These are phyloP conservation scores for Oligia fasciuncula DNA, from an alignment of 2,888 invertebrate genomes.

Conservation along the genomic window DNA sequence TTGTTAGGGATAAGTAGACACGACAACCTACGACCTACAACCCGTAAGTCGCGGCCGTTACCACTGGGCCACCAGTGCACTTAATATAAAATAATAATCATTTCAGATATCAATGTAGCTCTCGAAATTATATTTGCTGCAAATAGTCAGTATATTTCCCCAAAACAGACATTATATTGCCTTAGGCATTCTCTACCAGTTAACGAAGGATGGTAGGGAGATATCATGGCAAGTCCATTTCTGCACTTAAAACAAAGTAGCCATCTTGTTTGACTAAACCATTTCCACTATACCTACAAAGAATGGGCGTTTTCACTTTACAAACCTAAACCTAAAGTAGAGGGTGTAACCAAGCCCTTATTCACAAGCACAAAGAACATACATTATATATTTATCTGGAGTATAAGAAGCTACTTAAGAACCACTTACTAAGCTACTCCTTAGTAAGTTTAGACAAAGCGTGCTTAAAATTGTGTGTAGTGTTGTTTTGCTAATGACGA, in stretches of 20 bases:
- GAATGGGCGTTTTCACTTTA: neutral
- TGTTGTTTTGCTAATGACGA: conserved; percentile 14
- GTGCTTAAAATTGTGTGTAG: conserved; percentile 25
- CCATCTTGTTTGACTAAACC: neutral
- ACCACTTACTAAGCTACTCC: conserved; percentile 32
- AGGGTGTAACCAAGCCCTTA: conserved; percentile 24
- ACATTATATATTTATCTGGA: conserved; percentile 48
- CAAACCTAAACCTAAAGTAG: neutral
- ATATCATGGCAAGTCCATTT: no score
- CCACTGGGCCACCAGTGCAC: no score
- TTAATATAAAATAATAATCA: no score
- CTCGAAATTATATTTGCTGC: no score
- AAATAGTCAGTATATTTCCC: no score
- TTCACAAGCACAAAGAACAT: conserved; percentile 19
- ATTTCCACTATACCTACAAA: neutral
- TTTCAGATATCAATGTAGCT: no score
- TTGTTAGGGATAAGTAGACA: no score
- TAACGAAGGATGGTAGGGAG: no score
- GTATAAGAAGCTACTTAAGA: conserved; percentile 36
- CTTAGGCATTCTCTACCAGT: no score
- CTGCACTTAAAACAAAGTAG: neutral
- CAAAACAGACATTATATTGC: no score
- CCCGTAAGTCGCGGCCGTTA: no score
- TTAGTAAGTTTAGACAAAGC: conserved; percentile 24
- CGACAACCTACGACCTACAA: no score